phyloP scores from a whole-genome alignment of 2,888 invertebrate genomes.

The Rapana venosa region DNA sequence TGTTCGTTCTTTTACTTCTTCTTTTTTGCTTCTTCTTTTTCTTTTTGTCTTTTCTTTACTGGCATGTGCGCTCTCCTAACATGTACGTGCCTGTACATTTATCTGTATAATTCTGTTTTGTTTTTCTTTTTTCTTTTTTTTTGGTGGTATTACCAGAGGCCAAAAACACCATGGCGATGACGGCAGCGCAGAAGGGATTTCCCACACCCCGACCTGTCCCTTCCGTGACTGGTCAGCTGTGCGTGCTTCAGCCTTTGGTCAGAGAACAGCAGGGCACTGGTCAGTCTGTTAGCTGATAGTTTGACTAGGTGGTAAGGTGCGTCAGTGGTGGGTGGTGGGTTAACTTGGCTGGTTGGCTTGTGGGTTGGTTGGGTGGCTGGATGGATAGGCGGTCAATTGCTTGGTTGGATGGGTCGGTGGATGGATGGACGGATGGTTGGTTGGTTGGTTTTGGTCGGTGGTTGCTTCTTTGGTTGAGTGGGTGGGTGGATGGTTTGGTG shows the following conservation, averaged over 20 bases:
- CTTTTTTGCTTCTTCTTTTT: too few species aligned
- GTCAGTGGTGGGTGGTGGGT: neutral
- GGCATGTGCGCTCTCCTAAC: too few species aligned
- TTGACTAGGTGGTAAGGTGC: too few species aligned
- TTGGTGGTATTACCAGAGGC: slow-evolving; percentile 53
- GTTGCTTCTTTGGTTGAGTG: neutral
- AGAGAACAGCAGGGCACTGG: neutral
- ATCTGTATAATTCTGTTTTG: too few species aligned
- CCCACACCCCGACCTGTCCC: slow-evolving; percentile 56
- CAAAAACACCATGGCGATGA: slow-evolving; percentile 56
- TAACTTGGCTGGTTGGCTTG: neutral
- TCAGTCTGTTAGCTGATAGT: neutral
- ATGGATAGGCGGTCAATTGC: too few species aligned
- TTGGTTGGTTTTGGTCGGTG: neutral
- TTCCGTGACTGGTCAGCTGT: slow-evolving; percentile 51
- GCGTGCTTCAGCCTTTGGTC: slow-evolving; percentile 47
- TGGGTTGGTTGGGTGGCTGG: neutral
- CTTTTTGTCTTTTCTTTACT: too few species aligned
- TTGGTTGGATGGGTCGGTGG: neutral
- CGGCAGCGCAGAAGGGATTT: slow-evolving; percentile 52
- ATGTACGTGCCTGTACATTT: too few species aligned
- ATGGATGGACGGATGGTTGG: neutral
- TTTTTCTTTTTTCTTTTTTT: neutral
- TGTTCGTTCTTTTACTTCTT: too few species aligned
- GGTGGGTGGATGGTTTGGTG: too few species aligned